Evolutionary conservation across 2,797 vertebrate species (phyloP), one percentile per base, ranked within the genome.

Genomic region (Taenioides sp.): DNA sequence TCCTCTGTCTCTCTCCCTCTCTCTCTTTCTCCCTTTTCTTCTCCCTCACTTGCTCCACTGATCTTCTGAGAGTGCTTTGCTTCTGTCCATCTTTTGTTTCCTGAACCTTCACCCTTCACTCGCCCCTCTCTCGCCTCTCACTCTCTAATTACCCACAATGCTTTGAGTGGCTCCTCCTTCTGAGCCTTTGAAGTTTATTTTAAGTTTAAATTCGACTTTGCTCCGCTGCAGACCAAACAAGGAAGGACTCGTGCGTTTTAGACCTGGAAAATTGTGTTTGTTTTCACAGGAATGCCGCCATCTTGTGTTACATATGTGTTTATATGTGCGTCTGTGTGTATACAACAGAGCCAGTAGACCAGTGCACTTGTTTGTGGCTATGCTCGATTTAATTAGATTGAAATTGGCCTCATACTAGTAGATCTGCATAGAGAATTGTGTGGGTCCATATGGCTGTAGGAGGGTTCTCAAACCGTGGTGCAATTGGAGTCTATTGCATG

Each of bases 141-240:
- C 68, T 80, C 84, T 23, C 87, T 90, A 92, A 92, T 91, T 91
- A 91, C 83, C 87, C 88, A 82, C 57, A 84, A 78, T 90, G 76
- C 83, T 87, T 76, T 6, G 75, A 80, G 80, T 86, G 86, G 86
- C 84, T 80, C 81, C 89, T 88, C 83, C 86, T 82, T 86, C 69
- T 61, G 62, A 79, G 61, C 69, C 90, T 93, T 91, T 92, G 90
- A 92, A 89, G 91, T 90, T 65, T 91, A 89, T 91, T 92, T 91
- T 85, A 20, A 87, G 86, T 69, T 1, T 74, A 84, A 81, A 84
- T 91, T 90, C 87, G 81, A 79, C 86, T 87, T 82, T 72, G 81
- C 88, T 81, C 65, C 79, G 77, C 80, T 78, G 80, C 82, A 90
- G 90, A 90, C 90, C 87, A 91, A 92, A 88, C 90, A 87, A 80